These are phyloP conservation scores for Corythaeola cristata DNA, from an alignment of 2,113 vertebrate genomes.

Conservation along the genomic window DNA sequence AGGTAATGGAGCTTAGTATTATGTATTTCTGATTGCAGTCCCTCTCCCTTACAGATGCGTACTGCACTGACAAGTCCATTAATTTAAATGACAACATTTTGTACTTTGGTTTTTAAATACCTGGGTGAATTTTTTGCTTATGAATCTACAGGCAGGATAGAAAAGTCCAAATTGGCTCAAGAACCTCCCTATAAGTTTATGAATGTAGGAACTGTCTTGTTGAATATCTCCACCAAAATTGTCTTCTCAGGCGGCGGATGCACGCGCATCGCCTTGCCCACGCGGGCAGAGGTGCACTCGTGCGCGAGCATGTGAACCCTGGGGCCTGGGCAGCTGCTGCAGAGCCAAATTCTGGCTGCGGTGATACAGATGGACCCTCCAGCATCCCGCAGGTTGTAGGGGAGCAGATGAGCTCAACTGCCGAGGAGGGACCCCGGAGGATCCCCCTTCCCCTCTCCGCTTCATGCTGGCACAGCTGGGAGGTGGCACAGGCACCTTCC, in stretches of 20 bases:
- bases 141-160: not conserved
- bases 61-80: not conserved
- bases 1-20: not conserved
- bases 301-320: accelerated
- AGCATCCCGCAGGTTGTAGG: not conserved
- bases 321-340: not conserved
- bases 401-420: not conserved
- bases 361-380: not conserved
- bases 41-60: not conserved
- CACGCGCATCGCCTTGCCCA: accelerated
- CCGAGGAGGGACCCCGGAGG: not conserved
- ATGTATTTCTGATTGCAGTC: not conserved
- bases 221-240: not conserved
- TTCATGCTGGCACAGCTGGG: not conserved
- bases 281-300: not conserved
- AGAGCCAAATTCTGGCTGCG: not conserved
- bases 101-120: not conserved
- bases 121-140: not conserved
- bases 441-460: not conserved
- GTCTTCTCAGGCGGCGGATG: accelerated
- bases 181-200: not conserved
- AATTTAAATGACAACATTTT: not conserved
- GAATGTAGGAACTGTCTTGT: not conserved
- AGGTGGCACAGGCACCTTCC: not conserved
- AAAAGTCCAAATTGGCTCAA: not conserved